Evolutionary conservation across 2,113 vertebrate species (phyloP).

Genomic region (Erpornis zantholeuca): DNA sequence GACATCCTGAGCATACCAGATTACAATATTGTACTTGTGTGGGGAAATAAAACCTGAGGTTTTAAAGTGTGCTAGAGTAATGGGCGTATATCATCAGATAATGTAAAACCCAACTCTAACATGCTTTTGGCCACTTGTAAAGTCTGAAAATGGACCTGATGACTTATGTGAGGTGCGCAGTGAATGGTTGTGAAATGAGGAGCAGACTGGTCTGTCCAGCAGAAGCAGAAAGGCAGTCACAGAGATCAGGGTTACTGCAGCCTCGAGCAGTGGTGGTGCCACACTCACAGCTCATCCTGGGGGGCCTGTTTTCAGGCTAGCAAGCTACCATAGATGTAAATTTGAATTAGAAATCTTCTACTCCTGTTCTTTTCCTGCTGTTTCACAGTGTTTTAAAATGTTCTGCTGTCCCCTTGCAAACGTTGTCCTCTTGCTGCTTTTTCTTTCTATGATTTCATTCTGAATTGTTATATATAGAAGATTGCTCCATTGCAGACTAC

Average conservation of each 20-base stretch:
- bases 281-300: background rate
- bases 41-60: background rate
- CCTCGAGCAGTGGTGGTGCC: fast-evolving
- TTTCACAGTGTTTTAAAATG: background rate
- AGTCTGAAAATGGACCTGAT: background rate
- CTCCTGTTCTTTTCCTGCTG: background rate
- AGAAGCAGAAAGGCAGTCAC: background rate
- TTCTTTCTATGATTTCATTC: background rate
- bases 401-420: background rate
- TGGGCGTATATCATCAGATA: background rate
- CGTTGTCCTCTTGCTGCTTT: background rate
- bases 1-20: background rate
- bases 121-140: background rate
- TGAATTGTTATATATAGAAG: background rate
- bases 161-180: background rate
- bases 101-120: background rate
- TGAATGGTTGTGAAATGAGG: background rate
- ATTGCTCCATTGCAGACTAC: background rate
- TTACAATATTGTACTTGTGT: background rate
- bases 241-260: background rate
- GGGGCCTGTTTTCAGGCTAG: background rate
- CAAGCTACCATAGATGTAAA: background rate
- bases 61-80: background rate
- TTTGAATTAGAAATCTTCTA: background rate
- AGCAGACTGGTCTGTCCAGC: background rate